Percentiles rank a stretch among this genome's conserved stretches.
Evolutionary conservation across 2,113 vertebrate species (phyloP).

Genomic region (Aix galericulata): DNA sequence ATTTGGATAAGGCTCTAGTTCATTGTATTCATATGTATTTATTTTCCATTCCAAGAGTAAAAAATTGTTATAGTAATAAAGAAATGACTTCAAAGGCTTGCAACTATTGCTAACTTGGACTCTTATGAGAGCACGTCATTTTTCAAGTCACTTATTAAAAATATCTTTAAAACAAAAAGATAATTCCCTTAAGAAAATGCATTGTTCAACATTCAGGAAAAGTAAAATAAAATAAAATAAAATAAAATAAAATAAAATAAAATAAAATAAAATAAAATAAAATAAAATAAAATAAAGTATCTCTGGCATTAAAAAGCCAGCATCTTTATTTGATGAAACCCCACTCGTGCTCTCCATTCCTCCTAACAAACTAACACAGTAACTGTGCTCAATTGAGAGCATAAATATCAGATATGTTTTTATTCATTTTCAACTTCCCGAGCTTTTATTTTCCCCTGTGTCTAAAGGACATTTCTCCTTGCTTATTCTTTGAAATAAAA

Average conservation of each 20-base stretch:
- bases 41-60: neutral
- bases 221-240: too few relatives aligned
- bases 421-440: neutral
- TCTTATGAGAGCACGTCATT: neutral
- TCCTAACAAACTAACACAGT: neutral
- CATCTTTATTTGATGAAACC: neutral
- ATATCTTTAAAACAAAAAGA: neutral
- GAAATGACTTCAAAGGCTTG: conserved; percentile 13
- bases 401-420: accelerated
- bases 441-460: neutral
- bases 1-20: neutral
- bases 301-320: neutral
- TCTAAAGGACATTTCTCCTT: neutral
- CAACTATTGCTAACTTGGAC: neutral
- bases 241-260: neutral
- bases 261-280: too few relatives aligned
- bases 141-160: neutral
- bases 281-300: too few relatives aligned
- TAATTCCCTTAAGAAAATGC: neutral
- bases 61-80: neutral
- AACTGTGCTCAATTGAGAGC: neutral
- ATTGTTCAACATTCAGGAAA: neutral
- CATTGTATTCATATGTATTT: neutral
- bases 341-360: neutral
- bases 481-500: neutral